Conservation (phyloP, 1,140 invertebrate species). For the Drosophila fuyamai region DNA sequence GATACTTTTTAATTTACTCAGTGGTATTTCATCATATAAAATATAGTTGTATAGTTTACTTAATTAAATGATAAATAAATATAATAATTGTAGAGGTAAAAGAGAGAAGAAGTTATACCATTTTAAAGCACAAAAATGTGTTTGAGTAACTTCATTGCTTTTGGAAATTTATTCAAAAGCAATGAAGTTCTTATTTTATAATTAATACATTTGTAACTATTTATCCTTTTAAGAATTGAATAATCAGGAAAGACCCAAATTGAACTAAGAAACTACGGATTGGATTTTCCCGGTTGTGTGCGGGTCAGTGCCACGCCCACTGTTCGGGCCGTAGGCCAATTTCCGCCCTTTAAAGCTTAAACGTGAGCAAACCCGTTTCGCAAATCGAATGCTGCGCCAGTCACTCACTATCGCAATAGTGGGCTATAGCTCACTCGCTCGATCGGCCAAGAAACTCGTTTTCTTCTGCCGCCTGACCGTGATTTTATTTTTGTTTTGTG, state of each 20-base stretch:
- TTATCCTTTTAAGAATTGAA: too few relatives aligned
- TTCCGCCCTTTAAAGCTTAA: constrained; percentile 33
- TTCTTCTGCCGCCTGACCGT: constrained; percentile 60
- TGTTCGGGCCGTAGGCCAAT: constrained; percentile 8
- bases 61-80: too few relatives aligned
- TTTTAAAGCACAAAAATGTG: too few relatives aligned
- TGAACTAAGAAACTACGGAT: neutral
- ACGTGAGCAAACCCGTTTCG: constrained; percentile 61
- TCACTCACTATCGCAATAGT: constrained; percentile 40
- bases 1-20: neutral
- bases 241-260: neutral
- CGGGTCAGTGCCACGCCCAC: constrained; percentile 63
- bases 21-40: too few relatives aligned
- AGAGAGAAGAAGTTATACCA: too few relatives aligned
- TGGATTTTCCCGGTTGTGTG: neutral
- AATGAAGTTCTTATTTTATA: too few relatives aligned
- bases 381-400: constrained; percentile 61
- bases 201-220: too few relatives aligned
- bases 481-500: constrained; percentile 65
- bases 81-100: too few relatives aligned
- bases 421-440: constrained; percentile 10
- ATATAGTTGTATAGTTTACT: too few relatives aligned
- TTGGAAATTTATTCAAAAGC: too few relatives aligned
- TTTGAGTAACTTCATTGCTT: too few relatives aligned
- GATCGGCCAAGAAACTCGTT: constrained; percentile 44